phyloP scores from a whole-genome alignment of 2,888 invertebrate genomes.

The Ceramica pisi region DNA sequence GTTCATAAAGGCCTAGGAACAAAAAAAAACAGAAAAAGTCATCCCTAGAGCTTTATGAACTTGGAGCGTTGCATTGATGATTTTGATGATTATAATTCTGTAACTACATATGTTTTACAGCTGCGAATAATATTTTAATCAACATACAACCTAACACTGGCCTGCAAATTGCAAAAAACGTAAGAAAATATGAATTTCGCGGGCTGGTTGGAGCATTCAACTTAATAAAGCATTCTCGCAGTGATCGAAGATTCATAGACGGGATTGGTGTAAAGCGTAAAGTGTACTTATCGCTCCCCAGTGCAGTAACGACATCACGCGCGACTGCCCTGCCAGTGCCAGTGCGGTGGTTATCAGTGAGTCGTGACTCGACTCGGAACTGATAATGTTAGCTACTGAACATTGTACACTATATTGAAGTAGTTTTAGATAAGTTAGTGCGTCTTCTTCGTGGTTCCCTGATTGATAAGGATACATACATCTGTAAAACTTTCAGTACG shows the following conservation, averaged over 20 bases:
- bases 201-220: too few relatives aligned
- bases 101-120: too few relatives aligned
- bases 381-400: conserved; percentile 4
- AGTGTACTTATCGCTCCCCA: conserved; percentile 49
- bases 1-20: too few relatives aligned
- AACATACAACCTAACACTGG: too few relatives aligned
- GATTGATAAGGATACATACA: background rate
- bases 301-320: conserved; percentile 51
- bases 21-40: too few relatives aligned
- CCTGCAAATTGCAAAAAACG: too few relatives aligned
- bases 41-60: too few relatives aligned
- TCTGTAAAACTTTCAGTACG: too few relatives aligned
- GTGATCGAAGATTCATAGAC: conserved; percentile 29
- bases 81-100: too few relatives aligned
- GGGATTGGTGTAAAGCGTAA: conserved; percentile 47
- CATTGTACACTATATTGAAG: background rate
- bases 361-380: conserved; percentile 49
- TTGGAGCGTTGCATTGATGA: too few relatives aligned
- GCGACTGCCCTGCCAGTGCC: conserved; percentile 12
- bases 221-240: conserved; percentile 26
- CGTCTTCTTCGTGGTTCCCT: background rate
- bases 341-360: conserved; percentile 39
- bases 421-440: background rate
- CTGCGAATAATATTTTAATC: too few relatives aligned
- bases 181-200: too few relatives aligned